Conservation (phyloP, 2,888 invertebrate species). For the Patella ulyssiponensis region DNA sequence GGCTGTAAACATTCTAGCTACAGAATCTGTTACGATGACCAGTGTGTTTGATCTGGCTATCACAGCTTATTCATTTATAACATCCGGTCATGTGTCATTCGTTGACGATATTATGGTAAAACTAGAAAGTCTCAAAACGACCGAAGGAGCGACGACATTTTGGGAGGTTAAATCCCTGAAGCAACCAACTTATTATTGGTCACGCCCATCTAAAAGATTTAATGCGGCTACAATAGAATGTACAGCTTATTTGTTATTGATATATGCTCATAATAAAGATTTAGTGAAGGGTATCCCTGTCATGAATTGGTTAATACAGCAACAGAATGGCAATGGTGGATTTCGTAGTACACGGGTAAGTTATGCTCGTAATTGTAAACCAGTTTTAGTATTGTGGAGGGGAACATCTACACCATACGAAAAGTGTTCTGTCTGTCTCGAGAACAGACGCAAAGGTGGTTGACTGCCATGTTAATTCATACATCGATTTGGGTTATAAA, state of each 20-base stretch:
- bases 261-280: slow-evolving; percentile 54
- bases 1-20: slow-evolving; percentile 42
- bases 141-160: no score
- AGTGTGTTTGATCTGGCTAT: slow-evolving; percentile 26
- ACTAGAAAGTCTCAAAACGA: no score
- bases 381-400: no score
- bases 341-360: slow-evolving; percentile 41
- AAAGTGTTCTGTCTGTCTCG: no score
- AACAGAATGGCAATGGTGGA: slow-evolving; percentile 68
- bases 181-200: slow-evolving; percentile 37
- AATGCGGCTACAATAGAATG: slow-evolving; percentile 68
- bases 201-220: slow-evolving; percentile 42
- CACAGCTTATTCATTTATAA: slow-evolving; percentile 15
- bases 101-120: no score
- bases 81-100: no score
- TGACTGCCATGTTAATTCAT: no score
- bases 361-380: no score
- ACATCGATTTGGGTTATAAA: no score
- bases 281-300: slow-evolving; percentile 58
- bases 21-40: slow-evolving; percentile 51
- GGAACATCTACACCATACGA: no score
- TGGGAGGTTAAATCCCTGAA: no score
- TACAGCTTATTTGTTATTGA: slow-evolving; percentile 71
- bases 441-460: no score
- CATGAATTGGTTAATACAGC: slow-evolving; percentile 68